phyloP scores from a whole-genome alignment of 1,140 invertebrate species.

The Bombus picipes region DNA sequence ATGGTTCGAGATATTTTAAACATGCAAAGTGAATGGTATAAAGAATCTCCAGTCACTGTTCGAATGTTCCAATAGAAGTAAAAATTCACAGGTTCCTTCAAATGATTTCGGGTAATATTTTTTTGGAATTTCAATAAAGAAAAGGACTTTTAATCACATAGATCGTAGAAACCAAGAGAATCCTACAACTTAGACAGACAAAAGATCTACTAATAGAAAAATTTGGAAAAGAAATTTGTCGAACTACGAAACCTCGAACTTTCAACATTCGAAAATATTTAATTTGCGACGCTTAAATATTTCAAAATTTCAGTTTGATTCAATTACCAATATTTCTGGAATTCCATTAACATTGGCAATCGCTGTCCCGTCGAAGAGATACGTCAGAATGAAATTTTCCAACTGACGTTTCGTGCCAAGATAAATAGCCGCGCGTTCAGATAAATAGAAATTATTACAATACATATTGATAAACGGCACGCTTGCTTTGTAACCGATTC shows the following conservation, averaged over 20 bases:
- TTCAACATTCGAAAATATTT: too few relatives aligned
- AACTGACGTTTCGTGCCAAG: neutral
- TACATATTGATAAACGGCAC: slow-evolving; percentile 23
- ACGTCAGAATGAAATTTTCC: slow-evolving; percentile 29
- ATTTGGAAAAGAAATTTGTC: neutral
- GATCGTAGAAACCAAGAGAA: neutral
- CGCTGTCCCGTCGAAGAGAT: neutral
- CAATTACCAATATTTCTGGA: neutral
- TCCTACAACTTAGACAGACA: neutral
- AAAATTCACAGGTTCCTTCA: neutral
- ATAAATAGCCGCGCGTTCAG: neutral
- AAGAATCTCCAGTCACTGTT: too few relatives aligned
- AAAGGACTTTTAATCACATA: neutral
- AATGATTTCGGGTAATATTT: neutral
- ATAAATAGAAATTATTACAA: slow-evolving; percentile 29
- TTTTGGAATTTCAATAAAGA: neutral
- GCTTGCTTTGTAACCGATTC: neutral
- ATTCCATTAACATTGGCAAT: too few relatives aligned
- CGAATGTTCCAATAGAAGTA: neutral
- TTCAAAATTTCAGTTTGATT: neutral
- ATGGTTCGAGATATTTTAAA: neutral
- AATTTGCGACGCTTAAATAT: neutral
- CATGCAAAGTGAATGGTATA: too few relatives aligned
- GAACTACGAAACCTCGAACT: too few relatives aligned
- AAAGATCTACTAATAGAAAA: neutral